Evolutionary conservation across 1,140 invertebrate genomes (phyloP).

Genomic region (Apis mellifera): DNA sequence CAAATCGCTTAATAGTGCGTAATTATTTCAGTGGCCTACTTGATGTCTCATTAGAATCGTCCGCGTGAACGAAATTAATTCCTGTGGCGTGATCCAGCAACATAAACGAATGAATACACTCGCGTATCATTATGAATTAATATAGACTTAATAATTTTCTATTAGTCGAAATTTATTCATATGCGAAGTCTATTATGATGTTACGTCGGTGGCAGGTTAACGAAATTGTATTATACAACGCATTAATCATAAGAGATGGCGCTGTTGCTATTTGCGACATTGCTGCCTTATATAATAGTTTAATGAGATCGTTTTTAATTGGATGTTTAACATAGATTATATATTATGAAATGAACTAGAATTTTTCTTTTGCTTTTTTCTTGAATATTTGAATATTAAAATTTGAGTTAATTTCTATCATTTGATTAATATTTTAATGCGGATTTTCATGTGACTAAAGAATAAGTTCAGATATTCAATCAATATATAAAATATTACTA

Average conservation of each 20-base stretch:
- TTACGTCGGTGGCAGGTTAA: background rate
- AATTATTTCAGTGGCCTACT: conserved; percentile 56
- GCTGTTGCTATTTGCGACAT: background rate
- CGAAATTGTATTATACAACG: background rate
- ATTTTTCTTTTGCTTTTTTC: background rate
- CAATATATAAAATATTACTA: too few relatives aligned
- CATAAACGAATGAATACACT: background rate
- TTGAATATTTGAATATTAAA: background rate
- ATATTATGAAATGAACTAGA: background rate
- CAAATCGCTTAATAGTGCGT: conserved; percentile 42
- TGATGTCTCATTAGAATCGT: conserved; percentile 9
- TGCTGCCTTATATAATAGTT: background rate
- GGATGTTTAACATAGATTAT: background rate
- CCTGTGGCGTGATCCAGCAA: background rate
- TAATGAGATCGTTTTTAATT: background rate
- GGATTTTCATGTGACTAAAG: too few relatives aligned
- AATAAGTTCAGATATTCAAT: too few relatives aligned
- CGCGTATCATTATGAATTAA: background rate
- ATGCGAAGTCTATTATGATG: too few relatives aligned
- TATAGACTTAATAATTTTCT: background rate
- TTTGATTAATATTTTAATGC: too few relatives aligned
- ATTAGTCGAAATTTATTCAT: background rate
- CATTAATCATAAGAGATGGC: background rate
- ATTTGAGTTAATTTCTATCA: too few relatives aligned
- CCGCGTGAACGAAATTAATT: background rate